Evolutionary conservation across 2,113 vertebrate genomes (phyloP), one percentile per base, ranked within the genome.

Genomic region (Oplegnathus fasciatus): DNA sequence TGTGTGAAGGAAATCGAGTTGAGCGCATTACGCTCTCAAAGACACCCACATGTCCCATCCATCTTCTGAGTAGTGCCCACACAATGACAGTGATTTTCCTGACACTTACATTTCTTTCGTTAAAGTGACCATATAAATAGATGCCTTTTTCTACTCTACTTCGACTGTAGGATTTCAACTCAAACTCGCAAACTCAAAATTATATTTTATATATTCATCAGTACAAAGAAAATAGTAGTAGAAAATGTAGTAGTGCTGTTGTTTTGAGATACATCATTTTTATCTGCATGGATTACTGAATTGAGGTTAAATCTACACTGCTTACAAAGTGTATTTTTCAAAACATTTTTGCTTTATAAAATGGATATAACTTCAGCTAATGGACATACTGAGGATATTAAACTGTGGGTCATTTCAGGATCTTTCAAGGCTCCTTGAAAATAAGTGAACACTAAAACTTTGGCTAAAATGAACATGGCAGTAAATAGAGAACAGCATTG

Each of bases 31-130:
- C 58, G 40, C 67, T 80, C 80, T 82, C 65, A 73, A 85, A 87
- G 65, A 79, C 86, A 82, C 85, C 75, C 88, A 68, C 57, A 82
- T 78, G 87, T 86, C 72, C 66, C 83, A 84, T 86, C 80, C 69
- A 70, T 90, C 90, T 72, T 76, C 18, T 66, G 52, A 84, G 70
- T n/a, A 54, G 83, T 64, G 75, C 86, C 81, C 74, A 37, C 85
- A 81, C 78, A 67, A 46, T 81, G 81, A 74, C 69, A 76, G 64
- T 66, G 65, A 26, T 71, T 86, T 86, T 89, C 90, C 85, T 80
- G 68, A 85, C 81, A 78, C 85, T 65, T 75, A 64, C 22, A 61
- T 65, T 57, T 73, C 14, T 80, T 48, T 34, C 77, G 37, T 67
- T 60, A 34, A 69, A 65, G 28, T 52, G 54, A 72, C 70, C 50